A percentile compares a stretch with the other conserved stretches of the same genome.
Evolutionary conservation across 2,113 vertebrate species (phyloP).

Genomic region (Scomber colias): DNA sequence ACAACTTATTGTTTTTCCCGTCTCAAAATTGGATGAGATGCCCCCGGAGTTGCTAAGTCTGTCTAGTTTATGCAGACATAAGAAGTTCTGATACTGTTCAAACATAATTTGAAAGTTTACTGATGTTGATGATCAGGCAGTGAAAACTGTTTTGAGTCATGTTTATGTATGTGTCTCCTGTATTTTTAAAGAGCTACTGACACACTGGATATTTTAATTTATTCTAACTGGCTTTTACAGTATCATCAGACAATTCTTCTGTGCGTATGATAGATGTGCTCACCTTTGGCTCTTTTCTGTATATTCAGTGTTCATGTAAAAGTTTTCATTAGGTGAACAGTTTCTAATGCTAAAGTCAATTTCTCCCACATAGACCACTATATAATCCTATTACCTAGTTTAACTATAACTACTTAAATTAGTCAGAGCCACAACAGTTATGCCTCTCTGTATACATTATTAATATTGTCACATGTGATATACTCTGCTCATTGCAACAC

Average conservation of each 20-base stretch:
- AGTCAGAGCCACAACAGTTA: neutral
- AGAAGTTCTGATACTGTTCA: too few species aligned
- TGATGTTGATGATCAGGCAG: neutral
- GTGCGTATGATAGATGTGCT: too few species aligned
- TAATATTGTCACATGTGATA: constrained; percentile 1
- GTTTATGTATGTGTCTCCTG: neutral
- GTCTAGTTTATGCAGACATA: too few species aligned
- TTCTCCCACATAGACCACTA: neutral
- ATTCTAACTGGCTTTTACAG: neutral
- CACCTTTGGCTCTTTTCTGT: neutral
- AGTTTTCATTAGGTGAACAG: neutral
- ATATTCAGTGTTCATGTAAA: neutral
- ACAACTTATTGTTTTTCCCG: too few species aligned
- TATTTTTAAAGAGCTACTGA: neutral
- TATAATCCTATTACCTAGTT: neutral
- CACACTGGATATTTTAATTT: neutral
- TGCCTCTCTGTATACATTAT: neutral
- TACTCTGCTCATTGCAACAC: neutral
- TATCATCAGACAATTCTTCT: too few species aligned
- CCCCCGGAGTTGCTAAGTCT: too few species aligned
- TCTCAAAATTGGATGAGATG: too few species aligned
- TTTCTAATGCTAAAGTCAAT: neutral
- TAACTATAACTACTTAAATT: neutral
- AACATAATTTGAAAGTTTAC: too few species aligned
- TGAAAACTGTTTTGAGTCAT: neutral